These are phyloP conservation scores for Vanacampus margaritifer DNA, from an alignment of 2,113 vertebrate species.

Conservation along the genomic window DNA sequence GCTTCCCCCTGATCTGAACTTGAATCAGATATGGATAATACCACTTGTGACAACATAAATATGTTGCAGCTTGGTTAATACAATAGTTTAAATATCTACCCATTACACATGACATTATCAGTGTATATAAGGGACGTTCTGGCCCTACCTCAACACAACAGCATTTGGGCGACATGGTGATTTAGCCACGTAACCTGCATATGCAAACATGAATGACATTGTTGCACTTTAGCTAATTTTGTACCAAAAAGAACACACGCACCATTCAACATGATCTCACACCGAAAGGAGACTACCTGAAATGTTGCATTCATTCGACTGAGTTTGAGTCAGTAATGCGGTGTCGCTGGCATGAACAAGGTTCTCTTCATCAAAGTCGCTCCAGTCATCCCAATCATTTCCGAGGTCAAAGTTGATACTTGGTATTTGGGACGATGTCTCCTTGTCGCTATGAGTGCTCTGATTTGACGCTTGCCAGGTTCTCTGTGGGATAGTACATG, in stretches of 20 bases:
- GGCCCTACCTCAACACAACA: conserved; percentile 45
- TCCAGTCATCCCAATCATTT: conserved; percentile 82
- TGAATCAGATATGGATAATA: background rate
- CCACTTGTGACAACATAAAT: background rate
- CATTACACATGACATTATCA: background rate
- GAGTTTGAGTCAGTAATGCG: conserved; percentile 7
- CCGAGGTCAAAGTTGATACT: conserved; percentile 80
- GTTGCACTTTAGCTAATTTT: background rate
- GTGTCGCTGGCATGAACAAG: conserved; percentile 72
- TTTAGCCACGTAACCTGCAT: conserved; percentile 25
- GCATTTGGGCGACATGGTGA: conserved; percentile 12
- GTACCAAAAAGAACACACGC: too few species aligned
- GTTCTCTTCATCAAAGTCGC: conserved; percentile 85
- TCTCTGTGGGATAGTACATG: background rate
- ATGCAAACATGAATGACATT: conserved; percentile 4
- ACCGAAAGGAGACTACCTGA: conserved; percentile 33
- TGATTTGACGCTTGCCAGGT: conserved; percentile 34
- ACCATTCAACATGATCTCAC: background rate
- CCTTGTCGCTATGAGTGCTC: conserved; percentile 36
- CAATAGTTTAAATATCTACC: background rate
- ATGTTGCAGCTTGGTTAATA: background rate
- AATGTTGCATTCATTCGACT: conserved; percentile 16
- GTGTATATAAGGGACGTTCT: background rate
- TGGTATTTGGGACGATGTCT: conserved; percentile 64
- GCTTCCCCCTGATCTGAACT: background rate